Base-by-base conservation (phyloP, 1,140 invertebrate genomes). In the Anoplolepis gracilipes region DNA sequence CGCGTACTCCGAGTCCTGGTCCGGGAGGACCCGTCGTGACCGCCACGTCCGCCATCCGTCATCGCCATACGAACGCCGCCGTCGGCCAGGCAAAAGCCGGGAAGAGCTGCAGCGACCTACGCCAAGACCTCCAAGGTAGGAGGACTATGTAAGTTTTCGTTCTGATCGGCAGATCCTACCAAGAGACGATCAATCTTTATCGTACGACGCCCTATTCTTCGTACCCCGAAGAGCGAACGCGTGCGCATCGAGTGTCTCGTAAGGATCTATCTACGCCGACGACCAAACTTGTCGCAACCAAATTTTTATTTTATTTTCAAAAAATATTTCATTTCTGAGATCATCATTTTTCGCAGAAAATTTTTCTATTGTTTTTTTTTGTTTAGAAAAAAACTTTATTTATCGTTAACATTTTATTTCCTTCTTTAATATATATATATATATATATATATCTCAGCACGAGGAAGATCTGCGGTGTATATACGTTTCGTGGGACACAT, bases 71-170 rank as follows among this genome's bases (percentile, higher is more conserved):
- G 91, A 91, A 90, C 89, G 87, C 86, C 88, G 91, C 90, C 89
- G 91, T 91, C 88, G 79, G 91, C 73, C 92, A 96, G 95, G 91
- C 96, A 95, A 91, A 95, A 95, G 92, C 95, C 96, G 93, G 96
- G 96, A 92, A 95, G 95, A 92, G 96, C 96, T 95, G 96, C 96
- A 93, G 94, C 94, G 95, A 96, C 95, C 94, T 96, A 95, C 94
- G 94, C 95, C 91, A 96, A 95, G 94, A 96, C 96, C 95, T 96
- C 96, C 95, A 97, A 97, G 97, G 97, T 97, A 96, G 96, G 96
- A 96, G 96, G 95, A 96, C 96, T 96, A 96, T 97, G 97, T 97
- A 97, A 97, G 97, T 97, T 96, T 96, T 92, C 92, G 92, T 92
- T 94, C 92, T 91, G 92, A 93, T 69, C 62, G 70, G 77, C 87